These are phyloP conservation scores for Lindbergichthys nudifrons DNA, from an alignment of 2,797 vertebrate species.

Conservation along the genomic window DNA sequence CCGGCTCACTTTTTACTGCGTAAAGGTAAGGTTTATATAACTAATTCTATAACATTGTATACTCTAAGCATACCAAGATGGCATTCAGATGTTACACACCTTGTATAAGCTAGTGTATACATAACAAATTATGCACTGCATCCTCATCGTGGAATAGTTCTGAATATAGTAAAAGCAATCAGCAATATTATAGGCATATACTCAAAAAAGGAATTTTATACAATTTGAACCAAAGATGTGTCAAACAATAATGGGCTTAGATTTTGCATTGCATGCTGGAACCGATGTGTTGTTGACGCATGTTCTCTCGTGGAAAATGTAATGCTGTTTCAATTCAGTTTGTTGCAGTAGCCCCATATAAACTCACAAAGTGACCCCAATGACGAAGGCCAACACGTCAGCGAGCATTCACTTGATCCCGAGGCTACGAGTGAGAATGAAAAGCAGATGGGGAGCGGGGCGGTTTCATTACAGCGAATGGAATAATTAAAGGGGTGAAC, in stretches of 20 bases:
- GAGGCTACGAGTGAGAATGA: constrained; percentile 6
- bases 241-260: not conserved
- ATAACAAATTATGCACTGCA: not conserved
- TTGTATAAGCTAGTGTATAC: not conserved
- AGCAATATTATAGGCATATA: not conserved
- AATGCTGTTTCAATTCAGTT: not conserved
- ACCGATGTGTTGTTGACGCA: not conserved
- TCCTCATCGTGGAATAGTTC: not conserved
- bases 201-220: not conserved
- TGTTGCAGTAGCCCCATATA: constrained; percentile 1
- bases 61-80: not conserved
- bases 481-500: constrained; percentile 16
- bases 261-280: not conserved
- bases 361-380: constrained; percentile 15
- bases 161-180: too few species aligned
- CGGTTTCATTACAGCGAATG: constrained; percentile 26
- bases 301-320: not conserved
- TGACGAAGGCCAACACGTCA: constrained; percentile 15
- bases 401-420: constrained; percentile 10
- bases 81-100: not conserved
- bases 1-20: constrained; percentile 11
- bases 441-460: constrained; percentile 19
- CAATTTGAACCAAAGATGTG: not conserved
- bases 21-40: not conserved
- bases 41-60: not conserved